Conservation (phyloP, 1,140 invertebrate genomes). For the Aphelenchoides avenae region DNA sequence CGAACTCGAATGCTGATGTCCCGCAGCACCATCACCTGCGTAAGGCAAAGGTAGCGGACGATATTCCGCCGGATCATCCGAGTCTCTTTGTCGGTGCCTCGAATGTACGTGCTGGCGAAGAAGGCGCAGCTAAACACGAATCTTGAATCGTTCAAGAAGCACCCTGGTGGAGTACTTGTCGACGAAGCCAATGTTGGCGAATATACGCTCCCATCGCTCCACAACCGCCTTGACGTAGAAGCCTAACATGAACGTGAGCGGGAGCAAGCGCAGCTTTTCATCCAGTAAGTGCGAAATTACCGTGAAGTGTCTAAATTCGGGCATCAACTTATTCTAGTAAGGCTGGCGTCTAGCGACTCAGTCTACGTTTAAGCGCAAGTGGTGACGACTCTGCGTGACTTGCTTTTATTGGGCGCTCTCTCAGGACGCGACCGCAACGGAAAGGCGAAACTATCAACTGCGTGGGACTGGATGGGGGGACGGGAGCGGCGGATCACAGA, state of each 20-base stretch:
- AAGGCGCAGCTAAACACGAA: conserved; percentile 32
- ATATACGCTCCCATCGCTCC: conserved; percentile 47
- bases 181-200: conserved; percentile 52
- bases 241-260: conserved; percentile 35
- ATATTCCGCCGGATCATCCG: conserved; percentile 73
- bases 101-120: conserved; percentile 25
- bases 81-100: conserved; percentile 70
- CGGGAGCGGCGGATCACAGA: too few relatives aligned
- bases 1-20: conserved; percentile 82
- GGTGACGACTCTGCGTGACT: too few relatives aligned
- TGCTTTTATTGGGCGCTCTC: too few relatives aligned
- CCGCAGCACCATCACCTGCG: conserved; percentile 68
- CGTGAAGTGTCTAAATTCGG: too few relatives aligned
- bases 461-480: too few relatives aligned
- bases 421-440: too few relatives aligned
- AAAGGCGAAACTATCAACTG: too few relatives aligned
- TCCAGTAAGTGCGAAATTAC: too few relatives aligned
- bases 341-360: too few relatives aligned
- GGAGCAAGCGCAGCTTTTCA: conserved; percentile 19
- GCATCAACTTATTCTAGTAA: too few relatives aligned
- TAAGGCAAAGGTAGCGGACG: conserved; percentile 69
- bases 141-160: background rate
- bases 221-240: conserved; percentile 38
- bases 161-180: conserved; percentile 16
- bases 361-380: too few relatives aligned